Evolutionary conservation across 1,140 invertebrate species (phyloP), one percentile per base, ranked within the genome.

Genomic region (Physella acuta): DNA sequence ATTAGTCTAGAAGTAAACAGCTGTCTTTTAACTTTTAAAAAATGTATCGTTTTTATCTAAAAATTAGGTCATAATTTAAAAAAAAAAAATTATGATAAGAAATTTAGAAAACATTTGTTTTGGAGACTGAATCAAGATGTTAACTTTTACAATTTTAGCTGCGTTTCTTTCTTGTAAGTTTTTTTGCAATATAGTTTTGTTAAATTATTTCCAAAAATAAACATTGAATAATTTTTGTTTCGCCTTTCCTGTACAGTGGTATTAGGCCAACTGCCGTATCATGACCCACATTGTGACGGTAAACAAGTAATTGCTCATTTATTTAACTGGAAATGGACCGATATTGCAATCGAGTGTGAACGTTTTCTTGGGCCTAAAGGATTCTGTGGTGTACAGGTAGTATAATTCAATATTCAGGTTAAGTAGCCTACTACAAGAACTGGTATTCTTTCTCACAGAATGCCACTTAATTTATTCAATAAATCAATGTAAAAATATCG

Each of bases 271-370:
- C 33, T 60, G 33, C 14, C 11, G 20, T 78, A 78, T 62, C 77
- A 73, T 11, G 77, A 81, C 63, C 78, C 79, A 16, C 77, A 81
- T 44, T 81, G 79, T 90, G 28, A 94, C 91, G 73, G 77, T 0
- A 78, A 78, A 55, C 79, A 81, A 58, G 81, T 79, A 0, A 79
- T 81, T 28, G 81, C 83, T 39, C 80, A 84, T 66, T 75, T 84
- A 49, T 84, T 84, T 71, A 79, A 84, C 61, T 82, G 82, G 81
- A 82, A 81, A 71, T 84, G 80, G 79, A 75, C 75, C 11, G 82
- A 82, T 76, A 91, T 95, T 71, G 93, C 92, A 0, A 85, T 85
- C 28, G 93, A 95, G 84, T 95, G 93, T 79, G 92, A 94, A 84
- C 85, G 88, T 56, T 94, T 92, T 81, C 84, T 95, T 2, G 90